Conservation (phyloP, 2,113 vertebrate genomes). For the Osmerus eperlanus region DNA sequence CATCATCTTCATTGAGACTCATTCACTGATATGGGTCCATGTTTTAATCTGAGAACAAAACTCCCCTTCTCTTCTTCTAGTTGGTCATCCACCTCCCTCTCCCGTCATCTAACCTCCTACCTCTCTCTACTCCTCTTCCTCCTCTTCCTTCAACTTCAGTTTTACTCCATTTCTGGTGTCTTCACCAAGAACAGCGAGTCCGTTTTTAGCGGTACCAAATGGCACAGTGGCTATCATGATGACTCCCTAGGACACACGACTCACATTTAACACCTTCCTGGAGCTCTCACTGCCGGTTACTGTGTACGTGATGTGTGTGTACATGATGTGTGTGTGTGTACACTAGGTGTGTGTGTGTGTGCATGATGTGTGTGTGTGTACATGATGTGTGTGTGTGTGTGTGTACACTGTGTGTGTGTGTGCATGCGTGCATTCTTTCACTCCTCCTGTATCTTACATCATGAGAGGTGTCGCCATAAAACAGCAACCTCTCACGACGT, state of each 20-base stretch:
- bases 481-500: slow-evolving; percentile 63
- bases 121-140: slow-evolving; percentile 37
- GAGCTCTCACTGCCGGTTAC: slow-evolving; percentile 32
- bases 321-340: too few relatives aligned
- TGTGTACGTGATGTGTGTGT: slow-evolving; percentile 9
- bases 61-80: background rate
- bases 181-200: background rate
- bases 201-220: slow-evolving; percentile 59
- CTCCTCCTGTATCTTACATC: slow-evolving; percentile 55
- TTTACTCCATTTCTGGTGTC: slow-evolving; percentile 20
- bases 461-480: slow-evolving; percentile 70
- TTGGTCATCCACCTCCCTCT: background rate
- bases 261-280: slow-evolving; percentile 58
- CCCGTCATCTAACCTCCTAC: background rate
- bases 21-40: too few relatives aligned
- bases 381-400: slow-evolving; percentile 3
- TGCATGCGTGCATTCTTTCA: slow-evolving; percentile 6
- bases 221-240: slow-evolving; percentile 45
- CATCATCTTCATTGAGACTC: too few relatives aligned
- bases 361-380: background rate
- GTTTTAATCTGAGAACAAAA: background rate
- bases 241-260: slow-evolving; percentile 53
- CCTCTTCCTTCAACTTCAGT: slow-evolving; percentile 42
- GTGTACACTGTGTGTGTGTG: background rate
- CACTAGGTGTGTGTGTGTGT: background rate